Percentiles rank a stretch among this genome's conserved stretches.
Conservation (phyloP, 2,113 vertebrate species). For the Phainopepla nitens region DNA sequence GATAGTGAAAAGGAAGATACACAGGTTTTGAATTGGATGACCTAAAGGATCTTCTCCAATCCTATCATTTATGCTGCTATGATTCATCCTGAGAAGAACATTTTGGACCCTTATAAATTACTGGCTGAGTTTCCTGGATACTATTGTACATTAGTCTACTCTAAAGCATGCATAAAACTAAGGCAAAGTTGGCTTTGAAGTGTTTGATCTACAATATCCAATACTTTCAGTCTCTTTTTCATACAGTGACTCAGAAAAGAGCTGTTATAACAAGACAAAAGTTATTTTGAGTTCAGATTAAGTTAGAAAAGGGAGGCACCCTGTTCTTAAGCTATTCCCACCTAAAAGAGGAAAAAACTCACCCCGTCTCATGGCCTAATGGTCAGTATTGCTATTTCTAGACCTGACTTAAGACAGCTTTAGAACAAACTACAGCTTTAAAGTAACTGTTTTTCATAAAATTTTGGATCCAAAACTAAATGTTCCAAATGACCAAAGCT, state of each 20-base stretch:
- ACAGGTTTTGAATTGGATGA: constrained; percentile 17
- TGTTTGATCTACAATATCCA: constrained; percentile 21
- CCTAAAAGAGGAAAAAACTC: neutral
- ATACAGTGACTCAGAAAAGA: constrained; percentile 48
- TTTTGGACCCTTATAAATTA: constrained; percentile 58
- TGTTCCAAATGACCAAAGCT: neutral
- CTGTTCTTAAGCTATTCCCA: neutral
- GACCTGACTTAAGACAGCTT: neutral
- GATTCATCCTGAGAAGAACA: constrained; percentile 56
- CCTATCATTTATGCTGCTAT: constrained; percentile 41
- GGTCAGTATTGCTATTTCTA: constrained; percentile 20
- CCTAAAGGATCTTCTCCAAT: constrained; percentile 32
- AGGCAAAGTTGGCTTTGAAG: constrained; percentile 63
- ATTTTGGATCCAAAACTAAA: neutral
- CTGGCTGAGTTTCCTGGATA: constrained; percentile 64
- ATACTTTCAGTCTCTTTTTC: constrained; percentile 29
- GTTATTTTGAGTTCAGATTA: constrained; percentile 54
- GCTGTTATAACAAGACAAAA: constrained; percentile 22
- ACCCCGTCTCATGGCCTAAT: neutral
- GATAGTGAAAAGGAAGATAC: neutral
- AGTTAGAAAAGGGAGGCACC: constrained; percentile 24
- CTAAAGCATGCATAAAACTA: constrained; percentile 35
- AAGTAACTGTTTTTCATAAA: neutral
- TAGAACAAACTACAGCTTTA: neutral
- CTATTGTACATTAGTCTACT: constrained; percentile 42